phyloP scores from a whole-genome alignment of 2,113 vertebrate species.

The Danionella cerebrum region DNA sequence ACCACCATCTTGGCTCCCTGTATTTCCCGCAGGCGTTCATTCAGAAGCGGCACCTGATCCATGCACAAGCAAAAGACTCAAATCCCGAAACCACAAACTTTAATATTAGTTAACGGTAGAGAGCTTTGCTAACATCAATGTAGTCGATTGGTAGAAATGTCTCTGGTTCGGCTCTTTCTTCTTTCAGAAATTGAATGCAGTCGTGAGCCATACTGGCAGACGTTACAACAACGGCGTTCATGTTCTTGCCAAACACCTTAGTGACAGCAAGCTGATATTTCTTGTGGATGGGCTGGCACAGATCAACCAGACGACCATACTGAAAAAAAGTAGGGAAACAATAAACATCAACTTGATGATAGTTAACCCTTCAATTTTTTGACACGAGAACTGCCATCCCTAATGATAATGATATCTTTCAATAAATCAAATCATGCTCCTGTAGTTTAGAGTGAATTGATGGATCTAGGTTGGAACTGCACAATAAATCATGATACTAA shows the following conservation, averaged over 20 bases:
- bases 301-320: constrained; percentile 83
- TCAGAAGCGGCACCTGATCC: constrained; percentile 76
- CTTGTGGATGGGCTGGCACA: constrained; percentile 90
- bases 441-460: too few species aligned
- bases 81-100: too few species aligned
- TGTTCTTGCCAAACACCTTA: constrained; percentile 81
- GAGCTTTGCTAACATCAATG: constrained; percentile 73
- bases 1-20: constrained; percentile 81
- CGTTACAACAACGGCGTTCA: constrained; percentile 83
- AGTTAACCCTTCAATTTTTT: too few species aligned
- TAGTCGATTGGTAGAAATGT: constrained; percentile 90
- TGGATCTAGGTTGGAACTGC: too few species aligned
- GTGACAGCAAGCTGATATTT: constrained; percentile 91
- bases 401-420: too few species aligned
- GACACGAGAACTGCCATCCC: too few species aligned
- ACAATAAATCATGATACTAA: too few species aligned
- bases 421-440: too few species aligned
- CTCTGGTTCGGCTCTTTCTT: constrained; percentile 82
- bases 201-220: constrained; percentile 79
- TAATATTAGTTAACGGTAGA: neutral
- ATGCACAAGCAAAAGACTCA: neutral
- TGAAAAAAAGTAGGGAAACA: too few species aligned
- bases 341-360: too few species aligned
- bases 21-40: constrained; percentile 81
- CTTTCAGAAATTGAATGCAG: constrained; percentile 83